Base-by-base conservation (phyloP, 1,140 invertebrate species). In the Aphaenogaster rudis region DNA sequence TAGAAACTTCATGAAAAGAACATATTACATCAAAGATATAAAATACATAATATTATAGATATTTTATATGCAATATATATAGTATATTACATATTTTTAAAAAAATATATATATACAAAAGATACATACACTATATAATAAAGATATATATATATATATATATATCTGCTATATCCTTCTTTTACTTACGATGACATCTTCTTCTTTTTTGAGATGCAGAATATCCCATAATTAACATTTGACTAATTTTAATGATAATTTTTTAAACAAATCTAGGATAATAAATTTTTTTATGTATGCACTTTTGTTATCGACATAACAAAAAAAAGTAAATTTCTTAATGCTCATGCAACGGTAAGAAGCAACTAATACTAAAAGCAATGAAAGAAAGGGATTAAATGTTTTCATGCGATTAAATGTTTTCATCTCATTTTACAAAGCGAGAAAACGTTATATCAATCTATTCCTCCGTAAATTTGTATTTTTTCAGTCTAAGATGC, bases 271-370 rank as follows among this genome's bases (percentile, higher is more conserved):
- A 59, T 77, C 6, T 28, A 48, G 9, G 8, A 36, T 3, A 67
- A 45, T 21, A 67, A 5, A 45, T 39, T 42, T 39, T 28, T 76
- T 76, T 8, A 15, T 57, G 5, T 76, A 39, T 57, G 7, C 36
- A 57, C 28, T 28, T 28, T 28, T 57, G 8, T 36, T 36, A 21
- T 64, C 13, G 2, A 64, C 48, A 50, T 21, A 57, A 36, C 45
- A 6, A 45, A 39, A 17, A 45, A 67, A 9, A 33, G 28, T 28
- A 15, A 50, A 7, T 8, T 39, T 71, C 21, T 28, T 28, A 81
- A 81, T 45, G 15, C 15, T 21, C 80, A 82, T 82, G 80, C 80
- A 74, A 45, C n/a, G 5, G 5, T 54, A 81, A 45, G 48, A 59
- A 48, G n/a, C 17, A 5, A n/a, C 1, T 74, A 72, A 45, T n/a